These are phyloP conservation scores for Drosophila watanabei DNA, from an alignment of 1,140 invertebrate species.

Conservation along the genomic window DNA sequence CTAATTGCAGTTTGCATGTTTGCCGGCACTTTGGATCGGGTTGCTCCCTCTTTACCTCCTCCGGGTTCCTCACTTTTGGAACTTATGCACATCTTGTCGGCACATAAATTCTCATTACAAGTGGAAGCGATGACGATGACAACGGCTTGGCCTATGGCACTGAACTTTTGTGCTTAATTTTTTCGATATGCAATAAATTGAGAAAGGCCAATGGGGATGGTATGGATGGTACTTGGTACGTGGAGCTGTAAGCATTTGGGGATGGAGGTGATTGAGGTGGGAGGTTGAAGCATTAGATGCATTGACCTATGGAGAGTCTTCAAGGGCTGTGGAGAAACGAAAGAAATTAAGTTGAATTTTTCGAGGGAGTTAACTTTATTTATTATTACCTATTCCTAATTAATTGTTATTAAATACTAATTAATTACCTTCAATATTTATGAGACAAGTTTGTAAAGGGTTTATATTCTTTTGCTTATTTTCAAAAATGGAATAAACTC, in stretches of 20 bases:
- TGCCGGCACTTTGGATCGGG: conserved; percentile 54
- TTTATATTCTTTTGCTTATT: too few species aligned
- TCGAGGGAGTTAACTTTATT: neutral
- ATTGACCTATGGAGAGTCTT: neutral
- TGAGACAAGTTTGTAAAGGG: too few species aligned
- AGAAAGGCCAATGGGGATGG: conserved; percentile 52
- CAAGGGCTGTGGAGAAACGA: neutral
- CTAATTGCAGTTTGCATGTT: conserved; percentile 70
- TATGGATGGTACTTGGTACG: conserved; percentile 5
- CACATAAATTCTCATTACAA: conserved; percentile 83
- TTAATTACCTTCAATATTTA: too few species aligned
- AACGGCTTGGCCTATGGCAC: conserved; percentile 71
- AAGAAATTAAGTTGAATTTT: neutral
- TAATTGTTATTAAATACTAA: too few species aligned
- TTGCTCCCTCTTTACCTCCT: neutral
- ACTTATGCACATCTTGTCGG: conserved; percentile 66
- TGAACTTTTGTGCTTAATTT: conserved; percentile 84
- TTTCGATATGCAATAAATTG: conserved; percentile 75
- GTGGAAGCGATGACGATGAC: conserved; percentile 44
- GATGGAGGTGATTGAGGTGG: neutral
- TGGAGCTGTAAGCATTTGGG: neutral
- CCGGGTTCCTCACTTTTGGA: conserved; percentile 12
- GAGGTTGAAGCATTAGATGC: neutral
- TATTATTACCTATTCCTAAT: neutral
- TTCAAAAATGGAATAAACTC: too few species aligned